Conservation (phyloP, 1,140 invertebrate genomes). For the Drosophila guanche region DNA sequence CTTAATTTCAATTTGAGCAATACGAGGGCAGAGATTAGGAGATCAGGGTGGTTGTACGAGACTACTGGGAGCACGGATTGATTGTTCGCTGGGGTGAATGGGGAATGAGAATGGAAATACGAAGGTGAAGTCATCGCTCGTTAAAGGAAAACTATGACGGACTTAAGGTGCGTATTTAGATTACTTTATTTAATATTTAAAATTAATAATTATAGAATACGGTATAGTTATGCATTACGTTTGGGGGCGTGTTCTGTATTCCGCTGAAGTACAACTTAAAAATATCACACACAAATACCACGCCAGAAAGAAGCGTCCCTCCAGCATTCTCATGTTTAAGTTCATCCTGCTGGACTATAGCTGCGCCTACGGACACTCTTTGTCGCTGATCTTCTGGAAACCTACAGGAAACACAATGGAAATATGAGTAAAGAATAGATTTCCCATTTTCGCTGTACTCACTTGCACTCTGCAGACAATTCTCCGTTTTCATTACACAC, state of each 20-base stretch:
- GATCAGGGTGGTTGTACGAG: slow-evolving; percentile 22
- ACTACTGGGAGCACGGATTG: slow-evolving; percentile 19
- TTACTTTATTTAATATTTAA: slow-evolving; percentile 76
- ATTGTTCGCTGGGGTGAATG: slow-evolving; percentile 39
- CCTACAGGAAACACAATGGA: slow-evolving; percentile 30
- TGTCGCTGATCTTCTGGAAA: slow-evolving; percentile 81
- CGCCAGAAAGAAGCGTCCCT: slow-evolving; percentile 56
- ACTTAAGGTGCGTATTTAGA: slow-evolving; percentile 46
- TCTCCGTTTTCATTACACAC: slow-evolving; percentile 81
- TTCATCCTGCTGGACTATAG: slow-evolving; percentile 35
- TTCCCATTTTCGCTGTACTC: slow-evolving; percentile 32
- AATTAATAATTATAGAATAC: slow-evolving; percentile 76
- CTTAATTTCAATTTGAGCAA: slow-evolving; percentile 39
- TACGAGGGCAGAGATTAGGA: slow-evolving; percentile 31
- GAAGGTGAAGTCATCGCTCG: slow-evolving; percentile 45
- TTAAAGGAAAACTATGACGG: slow-evolving; percentile 37
- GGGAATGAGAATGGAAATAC: slow-evolving; percentile 29
- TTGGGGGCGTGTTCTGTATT: slow-evolving; percentile 64
- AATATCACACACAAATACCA: slow-evolving; percentile 83
- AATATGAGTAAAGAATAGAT: not conserved
- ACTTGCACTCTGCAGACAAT: slow-evolving; percentile 78
- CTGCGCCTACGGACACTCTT: slow-evolving; percentile 73
- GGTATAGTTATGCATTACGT: slow-evolving; percentile 68
- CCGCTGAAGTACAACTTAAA: slow-evolving; percentile 79
- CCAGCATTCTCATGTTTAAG: slow-evolving; percentile 47